Evolutionary conservation across 35 echinoderm and acorn worm species (phyloP), one percentile per base, ranked within the genome.

Genomic region (Diadema setosum): DNA sequence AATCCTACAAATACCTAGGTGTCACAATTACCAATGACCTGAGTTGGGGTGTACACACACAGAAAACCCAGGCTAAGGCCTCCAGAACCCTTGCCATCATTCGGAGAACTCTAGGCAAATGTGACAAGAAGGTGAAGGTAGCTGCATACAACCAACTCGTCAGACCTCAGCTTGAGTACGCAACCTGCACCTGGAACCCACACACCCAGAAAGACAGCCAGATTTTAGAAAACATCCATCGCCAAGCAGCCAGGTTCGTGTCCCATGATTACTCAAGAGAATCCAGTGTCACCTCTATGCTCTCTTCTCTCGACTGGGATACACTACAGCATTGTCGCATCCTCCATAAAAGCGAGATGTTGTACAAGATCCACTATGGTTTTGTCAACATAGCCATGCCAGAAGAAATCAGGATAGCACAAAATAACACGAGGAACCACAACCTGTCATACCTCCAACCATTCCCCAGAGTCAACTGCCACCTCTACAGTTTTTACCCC

Each of bases 91-190:
- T 88, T 20, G 44, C 46, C 20, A 17, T 88, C 36, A 21, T 88
- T 23, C 33, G 86, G 23, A 81, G 86, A 37, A 81, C 75, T n/a
- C 63, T 88, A 3, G 70, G 61, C 26, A 34, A 46, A 18, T 91
- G 90, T 80, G 74, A 48, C 40, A 55, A 17, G 46, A 39, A 91
- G 17, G 45, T 84, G 17, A 91, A 86, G 84, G 64, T 48, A 3
- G 84, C 11, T 26, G 90, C 67, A 8, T 86, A 76, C 29, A 43
- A 76, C 12, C 17, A 58, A 11, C 64, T 91, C 21, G 65, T 91
- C 20, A 32, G 67, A 48, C 88, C 90, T 37, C 55, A 86, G 70
- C 34, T 86, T 26, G 83, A 91, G 32, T 91, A 91, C 58, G 64
- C 41, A 26, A 18, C 39, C 3, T 32, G 65, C 15, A 52, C 36